Evolutionary conservation across 1,140 invertebrate genomes (phyloP), one percentile per base, ranked within the genome.

Genomic region (Pygmarrhopalites habei): DNA sequence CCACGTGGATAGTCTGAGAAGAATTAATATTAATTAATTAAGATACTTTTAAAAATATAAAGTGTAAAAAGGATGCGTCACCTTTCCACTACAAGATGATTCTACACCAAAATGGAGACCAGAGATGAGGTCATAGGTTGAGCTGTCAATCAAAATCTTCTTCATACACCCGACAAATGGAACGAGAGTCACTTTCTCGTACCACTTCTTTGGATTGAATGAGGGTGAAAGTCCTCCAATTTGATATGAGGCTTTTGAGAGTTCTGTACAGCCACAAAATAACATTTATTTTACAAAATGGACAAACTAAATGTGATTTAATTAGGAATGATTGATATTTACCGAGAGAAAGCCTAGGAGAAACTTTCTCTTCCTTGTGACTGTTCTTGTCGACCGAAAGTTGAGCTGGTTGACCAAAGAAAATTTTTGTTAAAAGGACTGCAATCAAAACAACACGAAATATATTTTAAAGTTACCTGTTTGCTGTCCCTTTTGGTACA

Each of bases 71-170:
- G 5, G 5, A 7, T 35, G 44, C 12, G 26, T 55, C 35, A 74
- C 76, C 75, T 75, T 90, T 88, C 79, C 79, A 25, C 79, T 74
- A 76, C 91, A 94, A 10, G 84, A 82, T 0, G 83, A 77, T 71
- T 91, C 87, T 0, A 94, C 81, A 0, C 89, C 90, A 72, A 86
- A 86, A 72, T 83, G 84, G 15, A 83, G 78, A 41, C 85, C 78
- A 55, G 78, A 78, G 69, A 85, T 77, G 1, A 85, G 81, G 73
- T 86, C 82, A 29, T 85, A 81, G 17, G 81, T 81, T 61, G 82
- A 81, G 75, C 86, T 80, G 66, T 87, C 84, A 0, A 92, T 82
- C 49, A 86, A 80, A 1, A 93, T 79, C 57, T 87, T 85, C 15
- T 85, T 84, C 77, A 95, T 83, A 72, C 90, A 93, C 5, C 91